These are phyloP conservation scores for Siderastrea radians DNA, from an alignment of 92 coral and sea anemone species.

Conservation along the genomic window DNA sequence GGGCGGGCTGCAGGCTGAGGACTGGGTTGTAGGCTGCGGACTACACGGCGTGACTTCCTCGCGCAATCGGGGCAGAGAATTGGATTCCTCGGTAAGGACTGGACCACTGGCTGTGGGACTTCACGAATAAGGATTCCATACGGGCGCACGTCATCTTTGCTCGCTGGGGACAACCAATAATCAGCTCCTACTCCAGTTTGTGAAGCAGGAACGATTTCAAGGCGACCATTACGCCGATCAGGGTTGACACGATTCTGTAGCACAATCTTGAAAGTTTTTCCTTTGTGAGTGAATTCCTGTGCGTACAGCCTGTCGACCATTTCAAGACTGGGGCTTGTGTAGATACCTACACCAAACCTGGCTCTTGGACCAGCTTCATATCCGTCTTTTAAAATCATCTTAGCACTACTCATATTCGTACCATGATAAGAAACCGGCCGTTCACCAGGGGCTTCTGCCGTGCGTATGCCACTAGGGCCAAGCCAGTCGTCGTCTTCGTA, in stretches of 20 bases:
- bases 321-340: constrained; percentile 74
- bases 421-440: constrained; percentile 90
- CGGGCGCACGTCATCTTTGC: constrained; percentile 60
- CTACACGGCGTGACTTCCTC: neutral
- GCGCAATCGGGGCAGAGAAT: no score
- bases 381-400: constrained; percentile 51
- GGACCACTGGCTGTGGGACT: neutral
- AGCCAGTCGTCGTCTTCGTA: constrained; percentile 68
- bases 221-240: constrained; percentile 26
- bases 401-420: constrained; percentile 34
- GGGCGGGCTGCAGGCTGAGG: neutral
- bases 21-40: neutral
- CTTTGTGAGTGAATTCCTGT: constrained; percentile 48
- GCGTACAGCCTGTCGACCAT: constrained; percentile 64
- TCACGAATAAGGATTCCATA: constrained; percentile 75
- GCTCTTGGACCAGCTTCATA: constrained; percentile 41
- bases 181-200: constrained; percentile 62
- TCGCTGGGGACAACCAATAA: constrained; percentile 73
- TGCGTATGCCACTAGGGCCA: constrained; percentile 77
- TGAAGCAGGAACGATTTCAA: constrained; percentile 55
- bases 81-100: no score
- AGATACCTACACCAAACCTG: constrained; percentile 63
- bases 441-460: constrained; percentile 54
- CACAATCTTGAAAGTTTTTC: constrained; percentile 69
- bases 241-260: constrained; percentile 84